phyloP scores from a whole-genome alignment of 2,888 invertebrate species.

The Aphidoletes aphidimyza region DNA sequence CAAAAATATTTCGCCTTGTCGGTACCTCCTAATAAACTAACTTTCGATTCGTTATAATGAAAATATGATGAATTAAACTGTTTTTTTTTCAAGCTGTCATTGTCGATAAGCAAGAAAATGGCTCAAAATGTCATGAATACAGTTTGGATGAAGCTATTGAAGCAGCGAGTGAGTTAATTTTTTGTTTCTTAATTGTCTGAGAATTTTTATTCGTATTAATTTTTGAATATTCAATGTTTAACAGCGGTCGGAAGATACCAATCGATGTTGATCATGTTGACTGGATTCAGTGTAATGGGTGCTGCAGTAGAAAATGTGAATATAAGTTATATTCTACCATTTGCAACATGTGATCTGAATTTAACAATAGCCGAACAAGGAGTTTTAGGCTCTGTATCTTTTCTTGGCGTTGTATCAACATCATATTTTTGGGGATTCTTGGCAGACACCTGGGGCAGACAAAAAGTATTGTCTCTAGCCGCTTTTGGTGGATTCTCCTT shows the following conservation, averaged over 20 bases:
- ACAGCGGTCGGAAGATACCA: slow-evolving; percentile 73
- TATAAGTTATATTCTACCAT: slow-evolving; percentile 74
- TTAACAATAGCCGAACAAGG: slow-evolving; percentile 68
- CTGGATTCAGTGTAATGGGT: slow-evolving; percentile 71
- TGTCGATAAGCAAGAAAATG: not conserved
- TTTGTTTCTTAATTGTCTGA: no score
- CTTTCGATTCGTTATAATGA: no score
- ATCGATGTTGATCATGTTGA: slow-evolving; percentile 70
- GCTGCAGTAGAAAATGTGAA: slow-evolving; percentile 76
- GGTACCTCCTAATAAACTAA: no score
- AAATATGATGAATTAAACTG: no score
- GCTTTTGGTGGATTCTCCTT: slow-evolving; percentile 69
- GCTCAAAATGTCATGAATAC: not conserved
- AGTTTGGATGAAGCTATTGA: slow-evolving; percentile 3
- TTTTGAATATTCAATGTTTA: not conserved
- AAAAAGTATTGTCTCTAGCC: slow-evolving; percentile 69
- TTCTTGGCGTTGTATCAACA: slow-evolving; percentile 76
- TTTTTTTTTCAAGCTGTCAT: not conserved
- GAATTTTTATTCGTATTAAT: not conserved
- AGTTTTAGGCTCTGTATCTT: slow-evolving; percentile 73
- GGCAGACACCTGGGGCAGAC: slow-evolving; percentile 79
- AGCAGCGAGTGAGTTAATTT: not conserved
- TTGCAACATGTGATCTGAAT: slow-evolving; percentile 75
- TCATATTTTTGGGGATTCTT: slow-evolving; percentile 84
- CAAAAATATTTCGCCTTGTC: no score